Base-by-base conservation (phyloP, 2,888 invertebrate genomes). In the Malacosoma neustria region DNA sequence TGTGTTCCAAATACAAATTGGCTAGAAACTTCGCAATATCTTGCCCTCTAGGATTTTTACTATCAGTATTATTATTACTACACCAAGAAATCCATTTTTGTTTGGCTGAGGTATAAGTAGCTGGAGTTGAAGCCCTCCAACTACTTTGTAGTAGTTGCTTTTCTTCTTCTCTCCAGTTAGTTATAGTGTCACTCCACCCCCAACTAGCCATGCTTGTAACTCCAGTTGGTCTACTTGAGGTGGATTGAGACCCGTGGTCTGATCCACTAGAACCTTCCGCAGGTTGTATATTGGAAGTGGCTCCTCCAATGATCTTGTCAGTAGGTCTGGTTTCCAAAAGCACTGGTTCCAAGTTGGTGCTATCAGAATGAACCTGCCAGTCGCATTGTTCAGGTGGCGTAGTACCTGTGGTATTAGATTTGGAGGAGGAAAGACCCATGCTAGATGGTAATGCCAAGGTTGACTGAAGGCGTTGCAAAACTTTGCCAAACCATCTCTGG, bases 321-420 rank as follows among this genome's bases (percentile, higher is more conserved):
- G 46, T 3, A 61, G 51, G 32, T 61, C 37, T 5, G 30, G 12
- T 42, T 49, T 41, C 58, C 62, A 63, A 37, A 56, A 63, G 4
- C 47, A 51, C 12, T 43, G 43, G 9, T 43, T 33, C 59, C 58
- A 62, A 2, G 47, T 39, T 0, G 59, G 58, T 0, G 41, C 48
- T 29, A 57, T 43, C 7, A 57, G 29, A 7, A 55, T 30, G 15
- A 36, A 48, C 4, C 38, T 33, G 15, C 49, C 49, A 7, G n/a
- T 30, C 1, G 52, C 39, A 3, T 33, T 9, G 33, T 50, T 49
- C 2, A 55, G 36, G 14, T 48, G 49, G 11, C 34, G 14, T 4
- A 51, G 30, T 2, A 45, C 45, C 30, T 33, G 33, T 34, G 45
- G 34, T 13, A 40, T 33, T 3, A 42, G 13, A 9, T 14, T 33